phyloP scores from a whole-genome alignment of 2,797 vertebrate genomes.

The Pseudocheirus occidentalis region DNA sequence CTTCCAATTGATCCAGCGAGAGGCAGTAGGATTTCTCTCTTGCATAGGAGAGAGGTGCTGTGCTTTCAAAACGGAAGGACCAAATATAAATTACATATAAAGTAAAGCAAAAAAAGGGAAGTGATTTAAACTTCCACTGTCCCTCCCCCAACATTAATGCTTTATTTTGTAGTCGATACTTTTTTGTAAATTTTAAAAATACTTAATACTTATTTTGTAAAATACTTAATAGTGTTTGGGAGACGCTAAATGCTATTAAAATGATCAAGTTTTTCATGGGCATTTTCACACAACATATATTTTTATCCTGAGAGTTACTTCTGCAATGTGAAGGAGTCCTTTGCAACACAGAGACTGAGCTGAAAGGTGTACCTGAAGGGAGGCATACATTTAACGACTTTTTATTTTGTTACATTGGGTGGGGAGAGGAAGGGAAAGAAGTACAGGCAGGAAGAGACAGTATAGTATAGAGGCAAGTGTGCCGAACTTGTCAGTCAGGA shows the following conservation, averaged over 20 bases:
- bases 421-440: no score
- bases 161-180: not conserved
- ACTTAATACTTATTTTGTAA: no score
- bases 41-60: not conserved
- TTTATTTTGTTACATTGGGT: not conserved
- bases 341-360: not conserved
- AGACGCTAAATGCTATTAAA: not conserved
- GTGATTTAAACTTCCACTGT: not conserved
- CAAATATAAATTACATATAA: not conserved
- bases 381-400: not conserved
- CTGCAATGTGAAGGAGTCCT: not conserved
- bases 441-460: not conserved
- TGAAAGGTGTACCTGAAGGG: not conserved
- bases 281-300: not conserved
- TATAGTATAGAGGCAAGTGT: not conserved
- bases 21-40: not conserved
- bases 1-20: not conserved
- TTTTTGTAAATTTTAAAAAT: no score
- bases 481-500: not conserved
- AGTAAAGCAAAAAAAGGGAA: not conserved
- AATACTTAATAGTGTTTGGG: fast-evolving
- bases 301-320: not conserved
- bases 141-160: not conserved
- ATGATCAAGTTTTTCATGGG: not conserved
- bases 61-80: not conserved